These are phyloP conservation scores for Hippocampus comes DNA, from an alignment of 2,113 vertebrate genomes.

Conservation along the genomic window DNA sequence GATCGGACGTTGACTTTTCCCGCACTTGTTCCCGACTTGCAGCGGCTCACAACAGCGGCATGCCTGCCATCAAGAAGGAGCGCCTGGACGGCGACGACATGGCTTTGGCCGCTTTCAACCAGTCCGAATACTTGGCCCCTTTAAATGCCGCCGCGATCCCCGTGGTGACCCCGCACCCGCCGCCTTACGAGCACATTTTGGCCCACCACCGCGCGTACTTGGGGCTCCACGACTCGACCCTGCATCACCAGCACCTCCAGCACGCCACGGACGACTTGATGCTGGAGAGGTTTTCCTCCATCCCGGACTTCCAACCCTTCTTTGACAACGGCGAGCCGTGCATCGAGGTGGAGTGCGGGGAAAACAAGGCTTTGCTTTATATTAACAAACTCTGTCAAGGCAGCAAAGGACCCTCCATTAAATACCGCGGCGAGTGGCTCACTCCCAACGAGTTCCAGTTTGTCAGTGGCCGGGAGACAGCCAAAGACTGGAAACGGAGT, in stretches of 20 bases:
- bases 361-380: conserved; percentile 95
- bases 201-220: conserved; percentile 81
- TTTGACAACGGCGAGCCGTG: conserved; percentile 94
- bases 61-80: conserved; percentile 98
- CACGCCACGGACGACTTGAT: conserved; percentile 85
- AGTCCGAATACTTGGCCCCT: conserved; percentile 85
- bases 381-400: conserved; percentile 96
- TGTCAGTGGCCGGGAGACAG: conserved; percentile 96
- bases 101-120: conserved; percentile 87
- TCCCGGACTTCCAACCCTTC: conserved; percentile 93
- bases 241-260: conserved; percentile 77
- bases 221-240: conserved; percentile 79
- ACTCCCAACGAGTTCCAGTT: conserved; percentile 99
- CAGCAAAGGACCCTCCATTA: conserved; percentile 96
- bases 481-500: conserved; percentile 97
- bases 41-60: conserved; percentile 70
- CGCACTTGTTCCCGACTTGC: conserved; percentile 73
- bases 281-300: conserved; percentile 88
- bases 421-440: conserved; percentile 95
- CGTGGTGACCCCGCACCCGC: conserved; percentile 86
- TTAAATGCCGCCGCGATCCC: conserved; percentile 83
- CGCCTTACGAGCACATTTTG: conserved; percentile 84
- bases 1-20: conserved; percentile 58
- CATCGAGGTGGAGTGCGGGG: conserved; percentile 97
- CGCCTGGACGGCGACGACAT: conserved; percentile 88